Conservation (phyloP, 2,113 vertebrate species). For the Myotis brandtii region DNA sequence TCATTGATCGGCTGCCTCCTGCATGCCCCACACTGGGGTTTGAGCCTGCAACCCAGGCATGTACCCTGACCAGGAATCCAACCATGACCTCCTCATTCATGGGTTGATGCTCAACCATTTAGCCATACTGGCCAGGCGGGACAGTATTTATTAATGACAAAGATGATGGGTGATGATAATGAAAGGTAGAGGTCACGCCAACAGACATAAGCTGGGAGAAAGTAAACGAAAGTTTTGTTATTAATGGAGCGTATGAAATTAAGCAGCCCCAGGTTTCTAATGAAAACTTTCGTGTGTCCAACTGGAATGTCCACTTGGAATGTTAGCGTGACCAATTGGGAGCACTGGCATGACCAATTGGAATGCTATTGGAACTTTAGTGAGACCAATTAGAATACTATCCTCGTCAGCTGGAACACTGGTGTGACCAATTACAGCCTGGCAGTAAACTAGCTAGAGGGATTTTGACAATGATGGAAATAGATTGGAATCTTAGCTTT, state of each 20-base stretch:
- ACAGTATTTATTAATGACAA: background rate
- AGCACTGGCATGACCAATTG: constrained; percentile 19
- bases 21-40: no score
- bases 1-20: no score
- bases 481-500: constrained; percentile 38
- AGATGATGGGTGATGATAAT: background rate
- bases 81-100: no score
- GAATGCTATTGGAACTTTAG: constrained; percentile 24
- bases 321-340: background rate
- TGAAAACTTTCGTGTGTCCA: constrained; percentile 6
- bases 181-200: background rate
- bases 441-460: background rate
- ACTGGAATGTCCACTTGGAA: background rate
- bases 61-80: no score
- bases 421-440: constrained; percentile 11
- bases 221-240: background rate
- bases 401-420: background rate
- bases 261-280: constrained; percentile 13
- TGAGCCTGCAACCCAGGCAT: no score
- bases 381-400: constrained; percentile 33
- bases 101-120: no score
- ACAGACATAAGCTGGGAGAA: background rate
- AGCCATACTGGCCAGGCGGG: background rate
- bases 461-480: background rate
- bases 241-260: background rate